phyloP scores from a whole-genome alignment of 2,113 vertebrate species.

The Solenodon paradoxus region DNA sequence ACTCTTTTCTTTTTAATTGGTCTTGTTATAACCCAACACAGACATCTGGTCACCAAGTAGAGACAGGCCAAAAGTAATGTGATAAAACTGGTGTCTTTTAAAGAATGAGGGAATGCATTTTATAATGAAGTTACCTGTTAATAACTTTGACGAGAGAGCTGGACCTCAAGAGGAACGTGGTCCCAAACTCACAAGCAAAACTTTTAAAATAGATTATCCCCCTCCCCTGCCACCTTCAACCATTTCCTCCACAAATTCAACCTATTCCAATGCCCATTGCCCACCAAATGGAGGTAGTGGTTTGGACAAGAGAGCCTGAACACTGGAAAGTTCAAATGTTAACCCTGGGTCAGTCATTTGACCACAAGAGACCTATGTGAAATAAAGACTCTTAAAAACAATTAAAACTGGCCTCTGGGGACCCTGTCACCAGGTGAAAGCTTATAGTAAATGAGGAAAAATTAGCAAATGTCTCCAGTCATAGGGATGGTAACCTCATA shows the following conservation, averaged over 20 bases:
- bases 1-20: conserved; percentile 72
- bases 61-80: conserved; percentile 69
- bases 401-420: neutral
- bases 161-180: neutral
- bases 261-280: neutral
- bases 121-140: conserved; percentile 47
- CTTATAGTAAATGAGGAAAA: neutral
- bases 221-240: neutral
- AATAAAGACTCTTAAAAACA: neutral
- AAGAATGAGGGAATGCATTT: neutral
- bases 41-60: conserved; percentile 76
- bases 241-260: neutral
- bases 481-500: neutral
- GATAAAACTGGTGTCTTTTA: conserved; percentile 54
- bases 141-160: conserved; percentile 68
- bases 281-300: neutral
- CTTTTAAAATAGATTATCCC: neutral
- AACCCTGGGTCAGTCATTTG: neutral
- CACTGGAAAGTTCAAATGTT: neutral
- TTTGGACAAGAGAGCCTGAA: neutral
- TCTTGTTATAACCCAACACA: conserved; percentile 68
- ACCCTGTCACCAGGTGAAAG: neutral
- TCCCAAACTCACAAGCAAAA: neutral
- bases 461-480: neutral
- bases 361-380: neutral